Percentiles rank a stretch among this genome's conserved stretches.
Evolutionary conservation across 2,888 invertebrate genomes (phyloP).

Genomic region (Lissonota sp.): DNA sequence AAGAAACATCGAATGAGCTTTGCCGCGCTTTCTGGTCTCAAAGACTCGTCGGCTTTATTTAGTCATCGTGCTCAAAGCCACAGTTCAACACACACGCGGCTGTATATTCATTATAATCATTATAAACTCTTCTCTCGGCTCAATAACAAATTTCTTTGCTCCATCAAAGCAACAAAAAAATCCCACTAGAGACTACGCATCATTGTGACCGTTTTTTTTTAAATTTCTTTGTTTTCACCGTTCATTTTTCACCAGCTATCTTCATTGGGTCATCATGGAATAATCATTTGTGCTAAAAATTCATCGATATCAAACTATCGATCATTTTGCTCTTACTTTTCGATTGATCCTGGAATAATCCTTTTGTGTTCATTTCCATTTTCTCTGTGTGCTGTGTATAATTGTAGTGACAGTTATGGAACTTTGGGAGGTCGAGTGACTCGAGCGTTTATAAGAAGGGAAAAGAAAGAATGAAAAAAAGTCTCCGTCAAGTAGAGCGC

Average conservation of each 20-base stretch:
- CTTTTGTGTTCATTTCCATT: neutral
- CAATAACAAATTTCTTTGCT: neutral
- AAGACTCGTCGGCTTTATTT: constrained; percentile 59
- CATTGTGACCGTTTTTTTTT: no score
- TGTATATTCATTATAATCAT: no score
- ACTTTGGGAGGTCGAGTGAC: constrained; percentile 41
- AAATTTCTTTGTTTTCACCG: no score
- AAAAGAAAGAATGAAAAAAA: constrained; percentile 35
- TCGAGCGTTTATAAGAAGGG: constrained; percentile 31
- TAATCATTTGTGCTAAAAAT: no score
- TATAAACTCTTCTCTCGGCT: no score
- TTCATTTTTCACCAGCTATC: no score
- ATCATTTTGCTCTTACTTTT: no score
- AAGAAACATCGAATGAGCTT: constrained; percentile 77
- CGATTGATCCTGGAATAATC: neutral
- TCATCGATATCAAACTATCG: no score
- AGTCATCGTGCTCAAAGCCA: constrained; percentile 47
- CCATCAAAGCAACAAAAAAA: no score
- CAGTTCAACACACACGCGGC: no score
- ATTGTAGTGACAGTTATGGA: constrained; percentile 58
- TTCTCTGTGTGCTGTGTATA: neutral
- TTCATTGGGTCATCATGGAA: no score
- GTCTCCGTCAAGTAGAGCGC: constrained; percentile 52
- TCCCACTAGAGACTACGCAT: no score
- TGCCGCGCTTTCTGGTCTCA: constrained; percentile 67